Base-by-base conservation (phyloP, 2,888 invertebrate species). In the Epicampocera succincta region DNA sequence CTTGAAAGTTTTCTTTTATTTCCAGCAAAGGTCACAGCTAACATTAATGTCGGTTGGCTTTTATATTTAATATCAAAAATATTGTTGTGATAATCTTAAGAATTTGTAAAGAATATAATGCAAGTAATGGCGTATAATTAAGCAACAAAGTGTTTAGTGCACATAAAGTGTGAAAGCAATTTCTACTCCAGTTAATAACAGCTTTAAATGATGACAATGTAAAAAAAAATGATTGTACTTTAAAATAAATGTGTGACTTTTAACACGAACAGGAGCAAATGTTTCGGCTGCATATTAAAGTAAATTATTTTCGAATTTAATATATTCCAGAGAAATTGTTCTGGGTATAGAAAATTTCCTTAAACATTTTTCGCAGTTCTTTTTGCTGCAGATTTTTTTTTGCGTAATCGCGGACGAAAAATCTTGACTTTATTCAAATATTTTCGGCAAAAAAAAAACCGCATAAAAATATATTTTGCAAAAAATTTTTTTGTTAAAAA, bases 131-230 rank as follows among this genome's bases (percentile, higher is more conserved):
- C n/a, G 40, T 46, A 69, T 65, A 81, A 81, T 81, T 69, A 81
- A 77, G 76, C 63, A 72, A 77, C 76, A 77, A 77, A 81, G 63
- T 81, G 56, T 68, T 81, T 81, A 81, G 63, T 66, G 29, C 48
- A 46, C 72, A 76, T 76, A 63, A 73, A 56, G 38, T 38, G 42
- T 73, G 63, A 77, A 50, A 68, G 44, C 19, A 46, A 54, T 61
- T 73, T 61, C 48, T n/a, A n/a, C n/a, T n/a, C n/a, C 42, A 61
- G 54, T 56, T 63, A 19, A 17, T 46, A 25, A 46, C 29, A 29
- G 46, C 12, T 54, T 61, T 52, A 38, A 60, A 33, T 19, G 40
- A 13, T 71, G 48, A 74, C 68, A 74, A 69, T 50, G 63, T 74
- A 42, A 61, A 8, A 42, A 61, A 8, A 8, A 1, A 8, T 33